These are phyloP conservation scores for Miniopterus natalensis DNA, from an alignment of 2,113 vertebrate species.

Conservation along the genomic window DNA sequence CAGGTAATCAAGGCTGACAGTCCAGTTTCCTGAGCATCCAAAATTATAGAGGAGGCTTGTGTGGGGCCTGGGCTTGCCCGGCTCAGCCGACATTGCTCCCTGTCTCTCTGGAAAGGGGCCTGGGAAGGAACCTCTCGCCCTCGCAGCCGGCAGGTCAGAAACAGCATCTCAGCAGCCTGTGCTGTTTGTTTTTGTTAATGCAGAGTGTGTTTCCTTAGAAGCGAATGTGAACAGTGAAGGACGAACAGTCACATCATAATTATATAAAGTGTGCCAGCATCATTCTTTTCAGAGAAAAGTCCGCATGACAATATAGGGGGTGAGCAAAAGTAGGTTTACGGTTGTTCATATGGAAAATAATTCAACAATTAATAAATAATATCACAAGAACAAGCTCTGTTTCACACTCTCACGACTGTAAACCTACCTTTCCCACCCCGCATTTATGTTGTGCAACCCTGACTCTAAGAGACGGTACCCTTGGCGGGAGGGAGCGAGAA, in stretches of 20 bases:
- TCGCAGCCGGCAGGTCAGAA: background rate
- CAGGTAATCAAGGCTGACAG: constrained; percentile 73
- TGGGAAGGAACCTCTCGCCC: background rate
- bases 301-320: background rate
- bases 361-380: background rate
- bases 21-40: constrained; percentile 70
- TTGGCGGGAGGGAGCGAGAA: background rate
- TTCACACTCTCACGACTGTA: background rate
- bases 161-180: background rate
- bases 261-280: background rate
- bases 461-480: background rate
- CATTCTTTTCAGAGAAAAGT: constrained; percentile 9
- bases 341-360: background rate
- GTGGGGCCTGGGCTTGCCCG: constrained; percentile 66
- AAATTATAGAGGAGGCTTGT: constrained; percentile 73
- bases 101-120: constrained; percentile 51
- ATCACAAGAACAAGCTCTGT: background rate
- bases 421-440: too few species aligned
- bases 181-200: background rate
- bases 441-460: background rate
- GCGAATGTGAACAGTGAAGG: background rate
- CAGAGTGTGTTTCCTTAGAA: background rate
- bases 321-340: background rate
- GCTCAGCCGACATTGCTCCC: constrained; percentile 63
- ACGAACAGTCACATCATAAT: background rate